A percentile compares a stretch with the other conserved stretches of the same genome.
Evolutionary conservation across 2,797 vertebrate species (phyloP).

Genomic region (Cottoperca gobio): DNA sequence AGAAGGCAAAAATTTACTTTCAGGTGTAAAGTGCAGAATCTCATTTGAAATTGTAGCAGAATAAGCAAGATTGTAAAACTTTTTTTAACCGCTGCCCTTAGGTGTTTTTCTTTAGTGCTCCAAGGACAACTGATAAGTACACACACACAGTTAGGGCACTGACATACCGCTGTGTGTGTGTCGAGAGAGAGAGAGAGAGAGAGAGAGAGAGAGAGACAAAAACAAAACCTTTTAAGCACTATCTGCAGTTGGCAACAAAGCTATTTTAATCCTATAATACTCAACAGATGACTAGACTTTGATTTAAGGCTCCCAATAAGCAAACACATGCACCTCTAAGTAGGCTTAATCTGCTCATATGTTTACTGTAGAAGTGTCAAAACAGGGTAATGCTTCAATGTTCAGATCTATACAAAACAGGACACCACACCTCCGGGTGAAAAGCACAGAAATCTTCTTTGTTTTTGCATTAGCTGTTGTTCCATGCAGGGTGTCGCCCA

Average conservation of each 20-base stretch:
- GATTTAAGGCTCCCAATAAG: conserved; percentile 47
- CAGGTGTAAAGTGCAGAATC: too few relatives aligned
- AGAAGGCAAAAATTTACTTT: too few relatives aligned
- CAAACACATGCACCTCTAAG: conserved; percentile 45
- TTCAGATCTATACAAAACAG: conserved; percentile 26
- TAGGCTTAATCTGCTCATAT: conserved; percentile 41
- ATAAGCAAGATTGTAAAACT: too few relatives aligned
- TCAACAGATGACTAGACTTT: conserved; percentile 69
- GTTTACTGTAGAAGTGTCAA: conserved; percentile 31
- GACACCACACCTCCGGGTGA: conserved; percentile 27
- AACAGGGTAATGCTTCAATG: conserved; percentile 1
- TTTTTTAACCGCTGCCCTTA: too few relatives aligned
- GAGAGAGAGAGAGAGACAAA: not conserved
- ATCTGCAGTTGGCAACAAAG: conserved; percentile 57
- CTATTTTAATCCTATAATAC: conserved; percentile 71
- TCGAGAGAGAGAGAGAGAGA: not conserved
- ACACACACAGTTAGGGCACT: conserved; percentile 21
- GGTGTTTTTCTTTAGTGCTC: conserved; percentile 35
- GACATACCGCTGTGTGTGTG: conserved; percentile 17
- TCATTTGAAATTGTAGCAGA: too few relatives aligned
- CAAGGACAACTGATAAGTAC: conserved; percentile 54
- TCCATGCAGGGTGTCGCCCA: conserved; percentile 52
- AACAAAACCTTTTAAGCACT: too few relatives aligned
- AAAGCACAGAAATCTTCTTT: not conserved
- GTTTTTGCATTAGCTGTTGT: conserved; percentile 48